Base-by-base conservation (phyloP, 2,888 invertebrate genomes). In the Drosophila koepferae region DNA sequence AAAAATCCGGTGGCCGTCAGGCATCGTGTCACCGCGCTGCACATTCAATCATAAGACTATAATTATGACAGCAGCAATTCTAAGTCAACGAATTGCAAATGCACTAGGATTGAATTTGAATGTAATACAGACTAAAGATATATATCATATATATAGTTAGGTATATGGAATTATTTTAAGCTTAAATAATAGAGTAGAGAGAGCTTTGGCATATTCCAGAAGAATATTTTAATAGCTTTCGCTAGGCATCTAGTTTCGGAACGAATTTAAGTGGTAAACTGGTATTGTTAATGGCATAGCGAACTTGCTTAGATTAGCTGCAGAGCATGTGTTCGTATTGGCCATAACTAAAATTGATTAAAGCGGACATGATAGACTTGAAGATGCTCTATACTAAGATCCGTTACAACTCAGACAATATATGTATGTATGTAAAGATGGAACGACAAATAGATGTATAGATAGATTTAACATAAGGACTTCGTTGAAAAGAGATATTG, bases 1-100 rank as follows among this genome's bases (percentile, higher is more conserved):
- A 43, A 55, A 64, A 60, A 61, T 46, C 60, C 71, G 40, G 44
- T 68, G 74, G 60, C 74, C 64, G 34, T 74, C 70, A 51, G 41
- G 20, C 65, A 48, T 8, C 31, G 59, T 75, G 70, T 63, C 74
- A 65, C 62, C 56, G 43, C 38, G 56, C 20, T 73, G 67, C 41
- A 56, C 63, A 61, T 63, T 68, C 63, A 40, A 67, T 67, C 41
- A 51, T 28, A 53, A 56, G 31, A 8, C 49, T n/a, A 36, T 34
- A 48, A 72, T 41, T 28, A 38, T n/a, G 10, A 3, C 1, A 4
- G n/a, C 14, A 12, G 4, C 14, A 49, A 36, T 5, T 7, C 10
- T 31, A 38, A 6, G 14, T 20, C 23, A 41, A 23, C 20, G 49
- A 66, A 62, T 28, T 23, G 51, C 16, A 58, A 60, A 65, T 72